Evolutionary conservation across 1,140 invertebrate species (phyloP), one percentile per base, ranked within the genome.

Genomic region (Ylistrum balloti): DNA sequence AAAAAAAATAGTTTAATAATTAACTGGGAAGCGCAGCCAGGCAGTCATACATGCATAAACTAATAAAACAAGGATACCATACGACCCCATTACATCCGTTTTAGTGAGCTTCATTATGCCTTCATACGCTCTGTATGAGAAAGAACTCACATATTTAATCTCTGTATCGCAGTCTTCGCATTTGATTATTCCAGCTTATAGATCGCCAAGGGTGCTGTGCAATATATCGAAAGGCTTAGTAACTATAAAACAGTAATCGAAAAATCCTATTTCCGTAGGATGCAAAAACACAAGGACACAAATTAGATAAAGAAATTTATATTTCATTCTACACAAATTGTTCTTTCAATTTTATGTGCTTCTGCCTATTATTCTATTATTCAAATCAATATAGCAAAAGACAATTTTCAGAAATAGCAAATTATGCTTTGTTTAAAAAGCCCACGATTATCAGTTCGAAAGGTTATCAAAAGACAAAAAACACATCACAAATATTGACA

Each of bases 321-420:
- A 74, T 74, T 74, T 74, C n/a, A 74, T 74, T 74, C 17, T 7
- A 17, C 56, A 74, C 56, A 74, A 74, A 74, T 74, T 74, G 56
- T 74, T 74, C 17, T n/a, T 28, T 28, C 22, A 22, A 74, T 74
- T 74, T 74, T 74, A 74, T 28, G n/a, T 74, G 56, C 28, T 74
- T 74, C 56, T 74, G 17, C n/a, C n/a, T n/a, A n/a, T n/a, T n/a
- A n/a, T 17, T 28, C 22, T 1, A 9, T 28, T 74, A 74, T 28
- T 74, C n/a, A 74, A 74, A 28, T 74, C 22, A 74, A 74, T 74
- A 74, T 9, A 28, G 56, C 13, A 28, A n/a, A 17, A 74, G n/a
- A 74, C 56, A 74, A 74, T 74, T 74, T n/a, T n/a, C 22, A n/a
- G 56, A 3, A 74, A 74, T 28, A 9, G 56, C 17, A 74, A 28